phyloP scores from a whole-genome alignment of 2,797 vertebrate genomes.

The Pelochelys cantorii region DNA sequence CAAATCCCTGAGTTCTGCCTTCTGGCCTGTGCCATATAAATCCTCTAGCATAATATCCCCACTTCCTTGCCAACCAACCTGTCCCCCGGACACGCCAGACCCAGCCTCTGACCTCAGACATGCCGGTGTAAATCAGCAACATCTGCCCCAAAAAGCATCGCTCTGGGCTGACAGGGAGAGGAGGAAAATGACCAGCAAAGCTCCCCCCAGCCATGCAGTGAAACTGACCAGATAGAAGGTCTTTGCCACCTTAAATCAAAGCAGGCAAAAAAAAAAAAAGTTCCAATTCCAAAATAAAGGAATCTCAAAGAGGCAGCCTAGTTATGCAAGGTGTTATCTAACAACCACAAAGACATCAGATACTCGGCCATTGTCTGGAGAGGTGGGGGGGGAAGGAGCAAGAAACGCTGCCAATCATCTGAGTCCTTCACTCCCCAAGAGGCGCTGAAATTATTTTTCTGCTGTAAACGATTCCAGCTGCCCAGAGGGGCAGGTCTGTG shows the following conservation, averaged over 20 bases:
- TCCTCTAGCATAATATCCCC: not conserved
- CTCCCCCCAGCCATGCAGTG: not conserved
- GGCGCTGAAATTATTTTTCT: conserved; percentile 41
- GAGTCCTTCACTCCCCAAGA: conserved; percentile 62
- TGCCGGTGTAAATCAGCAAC: not conserved
- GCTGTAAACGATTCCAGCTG: conserved; percentile 72
- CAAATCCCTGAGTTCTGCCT: not conserved
- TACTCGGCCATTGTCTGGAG: conserved; percentile 66
- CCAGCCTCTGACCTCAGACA: not conserved
- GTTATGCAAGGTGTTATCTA: conserved; percentile 72
- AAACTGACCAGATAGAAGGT: not conserved
- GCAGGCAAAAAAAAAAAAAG: not conserved
- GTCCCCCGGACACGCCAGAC: not conserved
- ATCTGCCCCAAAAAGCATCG: not conserved
- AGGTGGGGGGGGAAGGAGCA: not conserved
- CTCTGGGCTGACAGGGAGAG: not conserved
- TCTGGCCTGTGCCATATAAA: not conserved
- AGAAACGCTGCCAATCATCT: conserved; percentile 56
- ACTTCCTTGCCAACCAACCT: not conserved
- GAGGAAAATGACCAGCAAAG: not conserved
- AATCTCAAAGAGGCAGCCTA: conserved; percentile 40
- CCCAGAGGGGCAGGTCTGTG: conserved; percentile 64
- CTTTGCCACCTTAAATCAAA: not conserved
- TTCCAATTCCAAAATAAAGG: not conserved
- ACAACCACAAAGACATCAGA: conserved; percentile 65